These are phyloP conservation scores for Chelonus insularis DNA, from an alignment of 1,140 invertebrate genomes.

Conservation along the genomic window DNA sequence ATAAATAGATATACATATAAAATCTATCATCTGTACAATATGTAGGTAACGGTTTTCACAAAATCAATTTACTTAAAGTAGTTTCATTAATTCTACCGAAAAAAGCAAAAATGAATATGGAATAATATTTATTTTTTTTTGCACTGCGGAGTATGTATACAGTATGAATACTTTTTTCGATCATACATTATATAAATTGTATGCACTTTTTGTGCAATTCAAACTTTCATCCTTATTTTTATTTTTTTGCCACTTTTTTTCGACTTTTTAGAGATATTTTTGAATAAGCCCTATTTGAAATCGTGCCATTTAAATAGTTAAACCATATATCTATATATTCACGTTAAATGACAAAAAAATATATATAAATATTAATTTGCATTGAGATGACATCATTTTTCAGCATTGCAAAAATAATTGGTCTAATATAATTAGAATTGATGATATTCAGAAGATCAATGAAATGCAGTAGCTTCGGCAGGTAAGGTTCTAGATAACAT, in stretches of 20 bases:
- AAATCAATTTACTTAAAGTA: too few relatives aligned
- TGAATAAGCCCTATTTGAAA: not conserved
- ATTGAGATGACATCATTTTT: not conserved
- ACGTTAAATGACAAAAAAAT: not conserved
- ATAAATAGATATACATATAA: too few relatives aligned
- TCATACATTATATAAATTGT: too few relatives aligned
- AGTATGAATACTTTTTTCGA: conserved; percentile 1
- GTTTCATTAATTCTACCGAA: too few relatives aligned
- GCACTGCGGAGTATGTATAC: conserved; percentile 2
- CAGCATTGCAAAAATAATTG: not conserved
- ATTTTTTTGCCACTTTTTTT: not conserved
- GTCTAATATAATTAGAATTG: not conserved
- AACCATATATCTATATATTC: not conserved
- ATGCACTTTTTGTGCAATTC: too few relatives aligned
- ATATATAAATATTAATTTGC: conserved; percentile 4
- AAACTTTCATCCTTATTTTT: not conserved
- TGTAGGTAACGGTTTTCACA: too few relatives aligned
- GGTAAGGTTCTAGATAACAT: too few relatives aligned
- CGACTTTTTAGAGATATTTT: not conserved
- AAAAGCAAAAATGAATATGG: not conserved
- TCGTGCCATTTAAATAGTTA: not conserved
- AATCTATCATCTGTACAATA: not conserved
- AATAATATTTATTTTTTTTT: not conserved
- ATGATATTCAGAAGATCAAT: too few relatives aligned
- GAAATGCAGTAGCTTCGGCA: too few relatives aligned